These are phyloP conservation scores for Ispidina lecontei DNA, from an alignment of 2,797 vertebrate species.

Conservation along the genomic window DNA sequence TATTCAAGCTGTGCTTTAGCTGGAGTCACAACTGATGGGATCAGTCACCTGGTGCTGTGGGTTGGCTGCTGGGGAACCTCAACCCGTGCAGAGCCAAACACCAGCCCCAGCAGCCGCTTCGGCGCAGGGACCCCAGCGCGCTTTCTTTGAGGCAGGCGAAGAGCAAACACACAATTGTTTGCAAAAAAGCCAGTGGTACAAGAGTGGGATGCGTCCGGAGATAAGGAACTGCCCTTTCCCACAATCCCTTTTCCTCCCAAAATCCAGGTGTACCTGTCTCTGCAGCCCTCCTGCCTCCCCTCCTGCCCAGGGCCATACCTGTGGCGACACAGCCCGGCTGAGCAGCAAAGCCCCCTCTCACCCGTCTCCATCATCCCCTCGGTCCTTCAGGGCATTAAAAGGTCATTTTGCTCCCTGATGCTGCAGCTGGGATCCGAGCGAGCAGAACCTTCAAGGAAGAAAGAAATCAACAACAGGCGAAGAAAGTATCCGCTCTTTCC, in stretches of 20 bases:
- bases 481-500: conserved; percentile 31
- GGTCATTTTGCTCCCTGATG: not conserved
- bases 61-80: not conserved
- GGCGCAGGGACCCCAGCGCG: accelerated
- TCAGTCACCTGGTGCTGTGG: not conserved
- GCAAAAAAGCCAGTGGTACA: not conserved
- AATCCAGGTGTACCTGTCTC: not conserved
- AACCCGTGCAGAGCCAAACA: not conserved
- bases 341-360: not conserved
- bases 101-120: not conserved
- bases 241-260: not conserved
- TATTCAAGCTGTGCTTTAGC: conserved; percentile 5
- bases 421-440: not conserved
- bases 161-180: not conserved
- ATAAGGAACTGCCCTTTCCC: not conserved
- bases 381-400: not conserved
- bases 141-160: not conserved
- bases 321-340: not conserved
- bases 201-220: not conserved
- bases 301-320: not conserved
- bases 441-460: not conserved
- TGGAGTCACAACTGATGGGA: not conserved
- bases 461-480: not conserved
- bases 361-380: not conserved
- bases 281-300: not conserved